Evolutionary conservation across 2,888 invertebrate species (phyloP), one percentile per base, ranked within the genome.

Genomic region (Lordiphosa fenestrarum): DNA sequence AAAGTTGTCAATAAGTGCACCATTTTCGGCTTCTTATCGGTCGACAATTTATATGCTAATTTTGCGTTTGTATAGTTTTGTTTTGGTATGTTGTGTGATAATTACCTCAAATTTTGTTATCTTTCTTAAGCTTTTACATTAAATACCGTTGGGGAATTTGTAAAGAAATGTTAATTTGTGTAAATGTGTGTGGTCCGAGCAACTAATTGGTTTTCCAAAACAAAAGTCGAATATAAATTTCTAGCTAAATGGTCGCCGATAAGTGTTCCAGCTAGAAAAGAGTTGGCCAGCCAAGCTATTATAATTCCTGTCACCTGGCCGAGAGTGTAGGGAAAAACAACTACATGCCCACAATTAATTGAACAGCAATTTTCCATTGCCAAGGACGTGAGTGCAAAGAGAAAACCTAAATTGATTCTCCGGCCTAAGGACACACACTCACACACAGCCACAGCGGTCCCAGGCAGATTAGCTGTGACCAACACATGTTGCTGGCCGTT

Each of bases 341-440:
- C 84, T 83, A 10, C 85, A 86, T 82, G 67, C 75, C 73, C 62
- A 74, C 82, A 84, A 87, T 84, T 87, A 88, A 88, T 87, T 87
- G 88, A 86, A 87, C 84, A 85, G 73, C 83, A 85, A 83, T 87
- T 83, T 81, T 83, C 84, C 82, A 84, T 86, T 75, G 75, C 82
- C 66, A 75, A 73, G 71, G 70, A 73, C 71, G 77, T 82, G 77
- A 71, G 82, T 9, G 53, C 40, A 44, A 36, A 23, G 69, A 63
- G 71, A 76, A 76, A 84, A 66, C 75, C 74, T 78, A 85, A 86
- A 86, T 86, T 87, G 86, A 86, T 87, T 30, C 30, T 38, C 59
- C 63, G 66, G 75, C 83, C 76, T 73, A 73, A 80, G 77, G 77
- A 82, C 61, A 78, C 76, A 81, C 37, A 41, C n/a, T n/a, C 48